Conservation (phyloP, 2,113 vertebrate genomes). For the Megalops atlanticus region DNA sequence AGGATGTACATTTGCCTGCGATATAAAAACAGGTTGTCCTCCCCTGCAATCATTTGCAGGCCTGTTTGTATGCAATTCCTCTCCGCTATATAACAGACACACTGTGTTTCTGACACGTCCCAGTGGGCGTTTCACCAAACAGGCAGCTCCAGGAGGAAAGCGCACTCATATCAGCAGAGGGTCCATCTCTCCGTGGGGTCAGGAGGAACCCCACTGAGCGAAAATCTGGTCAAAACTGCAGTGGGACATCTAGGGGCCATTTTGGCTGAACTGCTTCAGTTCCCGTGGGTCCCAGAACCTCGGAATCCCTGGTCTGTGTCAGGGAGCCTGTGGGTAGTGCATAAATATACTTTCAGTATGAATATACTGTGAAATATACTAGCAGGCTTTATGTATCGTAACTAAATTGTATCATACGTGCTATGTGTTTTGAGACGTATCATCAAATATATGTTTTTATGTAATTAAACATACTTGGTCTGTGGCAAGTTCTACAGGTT, state of each 20-base stretch:
- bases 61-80: background rate
- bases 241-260: background rate
- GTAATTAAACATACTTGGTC: background rate
- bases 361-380: background rate
- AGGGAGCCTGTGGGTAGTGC: background rate
- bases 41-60: background rate
- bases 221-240: background rate
- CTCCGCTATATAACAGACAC: background rate
- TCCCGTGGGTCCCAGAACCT: background rate
- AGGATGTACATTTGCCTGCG: background rate
- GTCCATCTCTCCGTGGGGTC: background rate
- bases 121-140: background rate
- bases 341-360: background rate
- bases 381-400: background rate
- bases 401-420: too few species aligned
- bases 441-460: background rate
- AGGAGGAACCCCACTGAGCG: background rate
- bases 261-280: background rate
- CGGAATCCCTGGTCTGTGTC: background rate
- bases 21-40: background rate
- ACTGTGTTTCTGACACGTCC: slow-evolving; percentile 2
- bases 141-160: background rate
- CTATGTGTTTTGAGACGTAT: background rate
- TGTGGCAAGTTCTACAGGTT: background rate
- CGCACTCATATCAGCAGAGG: background rate